phyloP scores from a whole-genome alignment of 2,113 vertebrate genomes.

The Brachirus orientalis region DNA sequence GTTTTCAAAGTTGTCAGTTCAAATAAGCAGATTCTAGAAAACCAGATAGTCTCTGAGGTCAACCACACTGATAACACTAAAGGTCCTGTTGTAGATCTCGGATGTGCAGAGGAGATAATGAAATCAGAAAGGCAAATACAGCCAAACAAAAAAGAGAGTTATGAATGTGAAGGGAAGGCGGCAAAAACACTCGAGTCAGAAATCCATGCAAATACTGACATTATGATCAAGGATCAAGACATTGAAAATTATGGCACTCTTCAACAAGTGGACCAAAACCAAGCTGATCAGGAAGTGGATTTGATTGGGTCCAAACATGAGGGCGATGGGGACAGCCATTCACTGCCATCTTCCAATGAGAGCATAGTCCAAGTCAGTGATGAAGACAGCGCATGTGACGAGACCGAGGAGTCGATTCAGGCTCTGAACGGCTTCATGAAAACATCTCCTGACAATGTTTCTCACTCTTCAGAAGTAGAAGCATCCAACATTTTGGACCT shows the following conservation, averaged over 20 bases:
- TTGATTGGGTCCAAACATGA: neutral
- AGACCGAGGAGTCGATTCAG: slow-evolving; percentile 11
- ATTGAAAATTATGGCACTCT: accelerated
- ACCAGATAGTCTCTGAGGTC: neutral
- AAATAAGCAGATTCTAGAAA: slow-evolving; percentile 5
- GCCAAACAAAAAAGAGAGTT: neutral
- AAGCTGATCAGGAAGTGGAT: slow-evolving; percentile 6
- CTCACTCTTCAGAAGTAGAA: slow-evolving; percentile 19
- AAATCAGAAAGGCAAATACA: neutral
- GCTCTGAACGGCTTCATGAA: slow-evolving; percentile 14
- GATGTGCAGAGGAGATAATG: neutral
- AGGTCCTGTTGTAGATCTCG: neutral
- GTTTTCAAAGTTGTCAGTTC: neutral
- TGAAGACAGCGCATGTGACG: slow-evolving; percentile 47
- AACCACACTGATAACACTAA: neutral
- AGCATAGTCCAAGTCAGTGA: slow-evolving; percentile 68
- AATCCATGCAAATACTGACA: no score
- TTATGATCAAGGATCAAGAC: neutral
- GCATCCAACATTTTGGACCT: slow-evolving; percentile 30
- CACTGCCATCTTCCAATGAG: slow-evolving; percentile 50
- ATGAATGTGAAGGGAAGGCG: neutral
- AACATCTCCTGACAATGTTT: slow-evolving; percentile 2
- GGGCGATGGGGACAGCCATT: slow-evolving; percentile 38
- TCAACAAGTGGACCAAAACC: neutral
- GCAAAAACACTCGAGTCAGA: no score